A percentile compares a stretch with the other conserved stretches of the same genome.
Evolutionary conservation across 2,888 invertebrate genomes (phyloP).

Genomic region (Stenchaetothrips biformis): DNA sequence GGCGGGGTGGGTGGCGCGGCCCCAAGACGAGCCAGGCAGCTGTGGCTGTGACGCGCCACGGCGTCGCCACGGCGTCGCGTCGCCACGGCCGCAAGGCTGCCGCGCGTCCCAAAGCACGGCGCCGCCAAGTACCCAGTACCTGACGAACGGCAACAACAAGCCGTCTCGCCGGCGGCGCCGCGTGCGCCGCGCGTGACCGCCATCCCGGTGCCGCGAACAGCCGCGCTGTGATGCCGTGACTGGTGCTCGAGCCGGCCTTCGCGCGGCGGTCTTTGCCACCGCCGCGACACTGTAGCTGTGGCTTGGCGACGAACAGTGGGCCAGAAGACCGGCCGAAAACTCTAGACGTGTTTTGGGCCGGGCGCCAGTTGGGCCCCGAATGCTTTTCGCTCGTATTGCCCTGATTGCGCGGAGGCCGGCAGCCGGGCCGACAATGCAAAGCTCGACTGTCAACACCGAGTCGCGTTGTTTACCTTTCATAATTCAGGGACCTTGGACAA

Average conservation of each 20-base stretch:
- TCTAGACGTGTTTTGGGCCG: too few relatives aligned
- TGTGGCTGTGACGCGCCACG: too few relatives aligned
- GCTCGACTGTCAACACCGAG: background rate
- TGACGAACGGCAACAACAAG: too few relatives aligned
- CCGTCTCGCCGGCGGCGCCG: background rate
- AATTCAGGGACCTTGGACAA: constrained; percentile 3
- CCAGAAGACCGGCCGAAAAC: too few relatives aligned
- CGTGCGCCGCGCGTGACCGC: background rate
- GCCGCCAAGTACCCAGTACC: too few relatives aligned
- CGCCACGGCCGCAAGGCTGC: too few relatives aligned
- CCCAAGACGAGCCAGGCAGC: too few relatives aligned
- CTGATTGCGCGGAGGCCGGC: background rate
- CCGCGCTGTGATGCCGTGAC: background rate
- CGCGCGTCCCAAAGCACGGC: too few relatives aligned
- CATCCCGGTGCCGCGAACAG: background rate
- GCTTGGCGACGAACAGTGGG: too few relatives aligned
- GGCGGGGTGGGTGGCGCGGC: background rate
- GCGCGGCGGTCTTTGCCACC: background rate
- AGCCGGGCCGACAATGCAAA: background rate
- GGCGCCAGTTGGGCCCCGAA: background rate
- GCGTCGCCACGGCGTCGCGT: too few relatives aligned
- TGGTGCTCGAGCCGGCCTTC: background rate
- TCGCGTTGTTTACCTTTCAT: constrained; percentile 16
- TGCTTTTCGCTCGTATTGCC: background rate
- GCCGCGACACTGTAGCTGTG: background rate